Base-by-base conservation (phyloP, 2,797 vertebrate species). In the Knipowitschia caucasica region DNA sequence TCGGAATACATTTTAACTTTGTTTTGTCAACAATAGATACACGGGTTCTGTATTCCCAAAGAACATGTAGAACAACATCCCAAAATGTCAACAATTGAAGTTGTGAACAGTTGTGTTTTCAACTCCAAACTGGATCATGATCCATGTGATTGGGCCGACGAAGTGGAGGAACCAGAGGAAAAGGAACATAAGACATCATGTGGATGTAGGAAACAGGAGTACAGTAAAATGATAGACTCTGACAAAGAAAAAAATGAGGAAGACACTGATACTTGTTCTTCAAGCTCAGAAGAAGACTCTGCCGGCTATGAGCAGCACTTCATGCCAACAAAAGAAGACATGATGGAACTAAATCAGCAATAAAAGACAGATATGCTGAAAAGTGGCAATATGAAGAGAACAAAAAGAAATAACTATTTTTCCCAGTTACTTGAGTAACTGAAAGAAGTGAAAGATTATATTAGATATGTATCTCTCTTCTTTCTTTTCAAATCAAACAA, bases 281-380 rank as follows among this genome's bases (percentile, higher is more conserved):
- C 26, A 36, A 71, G 45, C 64, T 79, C 66, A 18, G 75, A 75
- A 3, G 82, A 84, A 4, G 67, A 79, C 15, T 7, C 50, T 1
- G 35, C 80, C 1, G 89, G 83, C 30, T 92, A 92, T 3, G 91
- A 91, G 71, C 87, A 73, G 57, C 91, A 90, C 69, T 91, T 90
- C 64, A 84, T 91, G 88, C 90, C 90, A 3, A 66, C 70, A 27
- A 30, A 47, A 45, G 8, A n/a, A 12, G 85, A 81, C 18, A 25
- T 83, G 40, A 14, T 4, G 7, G 14, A 25, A 7, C 24, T 25
- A 24, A 23, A 43, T 12, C 12, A 43, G 23, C 23, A 12, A 4
- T 12, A 43, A 43, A 43, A 23, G 23, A 25, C 21, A 43, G 21
- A 42, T n/a, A n/a, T n/a, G n/a, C n/a, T n/a, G 23, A 42, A 42